These are phyloP conservation scores for Maniola jurtina DNA, from an alignment of 1,140 invertebrate genomes.

Conservation along the genomic window DNA sequence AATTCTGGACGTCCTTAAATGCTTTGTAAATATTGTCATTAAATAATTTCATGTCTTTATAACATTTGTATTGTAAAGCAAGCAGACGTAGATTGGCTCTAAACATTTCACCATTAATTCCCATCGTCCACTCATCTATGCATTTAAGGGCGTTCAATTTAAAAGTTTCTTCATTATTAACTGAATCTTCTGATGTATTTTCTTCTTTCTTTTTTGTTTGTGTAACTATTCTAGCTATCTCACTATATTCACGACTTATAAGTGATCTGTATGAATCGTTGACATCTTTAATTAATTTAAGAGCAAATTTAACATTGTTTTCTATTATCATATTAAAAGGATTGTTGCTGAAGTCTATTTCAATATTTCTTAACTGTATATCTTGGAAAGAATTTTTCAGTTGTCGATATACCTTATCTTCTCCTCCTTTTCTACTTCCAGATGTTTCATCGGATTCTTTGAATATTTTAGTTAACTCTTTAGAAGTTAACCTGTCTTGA, in stretches of 20 bases:
- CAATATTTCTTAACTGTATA: conserved; percentile 59
- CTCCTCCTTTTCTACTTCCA: conserved; percentile 53
- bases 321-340: conserved; percentile 64
- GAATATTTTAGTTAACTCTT: conserved; percentile 61
- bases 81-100: conserved; percentile 71
- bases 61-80: conserved; percentile 59
- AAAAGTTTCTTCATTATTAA: conserved; percentile 55
- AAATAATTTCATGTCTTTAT: conserved; percentile 70
- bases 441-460: conserved; percentile 55
- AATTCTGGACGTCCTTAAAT: conserved; percentile 69
- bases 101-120: conserved; percentile 76
- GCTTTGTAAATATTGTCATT: conserved; percentile 60
- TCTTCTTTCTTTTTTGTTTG: conserved; percentile 57
- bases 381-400: conserved; percentile 56
- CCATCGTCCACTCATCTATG: conserved; percentile 79
- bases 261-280: conserved; percentile 59
- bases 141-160: conserved; percentile 64
- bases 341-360: conserved; percentile 68
- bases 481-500: conserved; percentile 58
- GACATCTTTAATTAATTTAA: conserved; percentile 63
- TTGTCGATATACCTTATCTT: conserved; percentile 64
- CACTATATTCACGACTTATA: conserved; percentile 59
- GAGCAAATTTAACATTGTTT: conserved; percentile 66
- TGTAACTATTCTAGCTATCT: conserved; percentile 58
- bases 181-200: conserved; percentile 44